A percentile compares a stretch with the other conserved stretches of the same genome.
These are phyloP conservation scores for Anser brachyrhynchus DNA, from an alignment of 2,113 vertebrate species.

Conservation along the genomic window DNA sequence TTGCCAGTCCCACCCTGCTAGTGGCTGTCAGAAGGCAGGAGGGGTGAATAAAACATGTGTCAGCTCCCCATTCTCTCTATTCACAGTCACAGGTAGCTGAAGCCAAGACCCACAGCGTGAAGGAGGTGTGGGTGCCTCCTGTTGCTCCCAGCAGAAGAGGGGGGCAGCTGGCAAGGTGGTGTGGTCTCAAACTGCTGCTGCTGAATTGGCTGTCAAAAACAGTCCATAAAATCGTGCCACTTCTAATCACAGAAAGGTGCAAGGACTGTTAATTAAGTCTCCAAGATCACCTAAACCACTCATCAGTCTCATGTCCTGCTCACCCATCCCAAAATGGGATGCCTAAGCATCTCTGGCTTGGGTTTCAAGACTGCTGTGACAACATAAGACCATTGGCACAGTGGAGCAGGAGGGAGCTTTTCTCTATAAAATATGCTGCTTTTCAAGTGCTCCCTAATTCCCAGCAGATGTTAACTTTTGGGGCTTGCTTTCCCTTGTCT, in stretches of 20 bases:
- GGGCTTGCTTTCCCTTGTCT: not conserved
- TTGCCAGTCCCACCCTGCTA: not conserved
- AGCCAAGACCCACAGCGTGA: not conserved
- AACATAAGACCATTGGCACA: accelerated
- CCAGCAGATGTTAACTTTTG: not conserved
- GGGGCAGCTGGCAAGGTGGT: not conserved
- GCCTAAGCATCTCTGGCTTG: not conserved
- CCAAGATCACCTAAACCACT: not conserved
- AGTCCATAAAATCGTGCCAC: not conserved
- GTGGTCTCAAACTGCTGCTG: not conserved
- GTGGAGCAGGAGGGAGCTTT: not conserved
- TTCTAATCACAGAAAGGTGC: not conserved
- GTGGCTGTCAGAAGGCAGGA: not conserved
- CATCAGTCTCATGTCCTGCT: accelerated
- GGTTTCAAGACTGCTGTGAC: not conserved
- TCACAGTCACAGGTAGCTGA: not conserved
- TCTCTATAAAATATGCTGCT: not conserved
- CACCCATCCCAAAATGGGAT: not conserved
- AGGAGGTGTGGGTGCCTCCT: not conserved
- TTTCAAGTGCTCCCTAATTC: not conserved
- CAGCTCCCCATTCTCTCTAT: not conserved
- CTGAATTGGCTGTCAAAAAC: not conserved
- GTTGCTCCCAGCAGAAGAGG: not conserved
- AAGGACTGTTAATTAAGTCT: not conserved
- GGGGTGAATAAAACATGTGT: not conserved